phyloP scores from a whole-genome alignment of 2,113 vertebrate species.

The Pseudonaja textilis region DNA sequence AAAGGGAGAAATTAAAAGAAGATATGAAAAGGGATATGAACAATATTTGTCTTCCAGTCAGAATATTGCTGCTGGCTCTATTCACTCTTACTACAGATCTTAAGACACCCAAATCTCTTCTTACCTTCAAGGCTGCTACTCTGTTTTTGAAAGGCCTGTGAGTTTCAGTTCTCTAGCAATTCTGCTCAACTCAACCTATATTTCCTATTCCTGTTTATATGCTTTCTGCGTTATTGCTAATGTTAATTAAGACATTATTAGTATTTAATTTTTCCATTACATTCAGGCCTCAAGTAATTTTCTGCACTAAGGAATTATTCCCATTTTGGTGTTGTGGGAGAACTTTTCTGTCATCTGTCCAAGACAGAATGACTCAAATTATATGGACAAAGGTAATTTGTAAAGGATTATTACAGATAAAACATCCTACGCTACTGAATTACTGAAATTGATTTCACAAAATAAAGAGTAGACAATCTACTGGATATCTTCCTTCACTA shows the following conservation, averaged over 20 bases:
- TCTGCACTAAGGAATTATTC: not conserved
- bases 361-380: not conserved
- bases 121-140: not conserved
- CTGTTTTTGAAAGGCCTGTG: not conserved
- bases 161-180: not conserved
- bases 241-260: not conserved
- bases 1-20: not conserved
- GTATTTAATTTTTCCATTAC: not conserved
- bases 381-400: not conserved
- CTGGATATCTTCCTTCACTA: not conserved
- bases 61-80: not conserved
- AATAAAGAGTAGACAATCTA: not conserved
- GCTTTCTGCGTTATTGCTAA: not conserved
- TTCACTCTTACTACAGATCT: not conserved
- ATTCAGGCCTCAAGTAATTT: not conserved
- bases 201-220: not conserved
- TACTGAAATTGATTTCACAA: not conserved
- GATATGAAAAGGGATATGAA: not conserved
- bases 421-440: not conserved
- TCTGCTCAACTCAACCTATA: not conserved
- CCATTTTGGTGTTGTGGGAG: not conserved
- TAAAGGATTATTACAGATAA: not conserved
- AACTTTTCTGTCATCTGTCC: not conserved
- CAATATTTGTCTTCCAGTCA: not conserved
- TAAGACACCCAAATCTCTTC: not conserved